These are phyloP conservation scores for Zingel zingel DNA, from an alignment of 2,113 vertebrate genomes.

Conservation along the genomic window DNA sequence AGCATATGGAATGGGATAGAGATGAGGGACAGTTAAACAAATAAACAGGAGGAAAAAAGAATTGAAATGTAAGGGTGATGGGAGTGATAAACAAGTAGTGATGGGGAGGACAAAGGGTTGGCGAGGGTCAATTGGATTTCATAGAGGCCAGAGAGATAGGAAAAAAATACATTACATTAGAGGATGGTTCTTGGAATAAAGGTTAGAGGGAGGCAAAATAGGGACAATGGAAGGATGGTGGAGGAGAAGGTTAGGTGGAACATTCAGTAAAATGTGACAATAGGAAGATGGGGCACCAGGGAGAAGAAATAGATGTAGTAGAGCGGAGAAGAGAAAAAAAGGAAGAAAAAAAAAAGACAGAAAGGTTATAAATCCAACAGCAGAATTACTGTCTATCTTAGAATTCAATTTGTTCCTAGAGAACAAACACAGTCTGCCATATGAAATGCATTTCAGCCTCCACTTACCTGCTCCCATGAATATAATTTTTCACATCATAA, in stretches of 20 bases:
- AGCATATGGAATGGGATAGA: background rate
- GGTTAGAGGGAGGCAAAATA: background rate
- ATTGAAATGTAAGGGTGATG: slow-evolving; percentile 18
- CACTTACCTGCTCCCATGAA: slow-evolving; percentile 62
- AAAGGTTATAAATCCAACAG: slow-evolving; percentile 53
- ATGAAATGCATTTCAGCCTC: slow-evolving; percentile 64
- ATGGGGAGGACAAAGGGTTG: slow-evolving; percentile 3
- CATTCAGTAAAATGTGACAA: background rate
- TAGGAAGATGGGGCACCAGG: background rate
- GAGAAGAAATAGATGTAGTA: slow-evolving; percentile 37
- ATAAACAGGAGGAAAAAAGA: slow-evolving; percentile 28
- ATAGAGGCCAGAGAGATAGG: slow-evolving; percentile 10
- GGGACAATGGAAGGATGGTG: background rate
- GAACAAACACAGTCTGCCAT: slow-evolving; percentile 52
- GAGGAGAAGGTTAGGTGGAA: background rate
- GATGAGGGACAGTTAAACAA: slow-evolving; percentile 7
- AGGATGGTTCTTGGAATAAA: slow-evolving; percentile 14
- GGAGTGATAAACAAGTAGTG: slow-evolving; percentile 21
- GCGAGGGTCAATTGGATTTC: slow-evolving; percentile 37
- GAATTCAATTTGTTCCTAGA: slow-evolving; percentile 60
- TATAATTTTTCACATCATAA: slow-evolving; percentile 69
- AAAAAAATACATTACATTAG: slow-evolving; percentile 3
- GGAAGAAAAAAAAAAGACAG: slow-evolving; percentile 16
- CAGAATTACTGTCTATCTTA: slow-evolving; percentile 50
- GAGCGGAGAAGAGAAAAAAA: background rate